Evolutionary conservation across 2,113 vertebrate genomes (phyloP).

Genomic region (Colistium nudipinnis): DNA sequence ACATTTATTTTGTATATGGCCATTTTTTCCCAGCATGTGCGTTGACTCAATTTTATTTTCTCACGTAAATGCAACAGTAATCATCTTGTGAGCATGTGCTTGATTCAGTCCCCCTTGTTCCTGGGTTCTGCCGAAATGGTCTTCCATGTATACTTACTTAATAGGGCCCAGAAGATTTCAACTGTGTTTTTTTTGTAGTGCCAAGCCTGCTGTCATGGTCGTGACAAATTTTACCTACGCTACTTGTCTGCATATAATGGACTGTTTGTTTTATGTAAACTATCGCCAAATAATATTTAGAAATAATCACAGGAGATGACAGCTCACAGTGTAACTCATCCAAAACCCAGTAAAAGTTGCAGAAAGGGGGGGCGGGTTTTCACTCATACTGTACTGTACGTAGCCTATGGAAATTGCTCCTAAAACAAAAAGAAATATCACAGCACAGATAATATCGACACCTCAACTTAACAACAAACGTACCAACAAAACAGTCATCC

Average conservation of each 20-base stretch:
- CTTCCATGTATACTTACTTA: conserved; percentile 25
- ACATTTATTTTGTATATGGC: conserved; percentile 49
- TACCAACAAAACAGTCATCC: conserved; percentile 58
- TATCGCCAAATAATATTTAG: conserved; percentile 1
- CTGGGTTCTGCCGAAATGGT: conserved; percentile 26
- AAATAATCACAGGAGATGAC: conserved; percentile 6
- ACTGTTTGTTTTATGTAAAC: conserved; percentile 22
- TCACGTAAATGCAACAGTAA: conserved; percentile 24
- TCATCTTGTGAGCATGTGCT: conserved; percentile 39
- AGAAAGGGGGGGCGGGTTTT: not conserved
- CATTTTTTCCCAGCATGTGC: conserved; percentile 23
- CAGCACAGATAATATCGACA: conserved; percentile 33
- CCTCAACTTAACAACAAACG: conserved; percentile 26
- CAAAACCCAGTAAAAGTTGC: conserved; percentile 17
- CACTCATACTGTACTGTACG: conserved; percentile 12
- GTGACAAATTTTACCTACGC: conserved; percentile 31
- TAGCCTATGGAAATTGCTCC: conserved; percentile 26
- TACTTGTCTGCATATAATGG: conserved; percentile 17
- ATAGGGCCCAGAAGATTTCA: conserved; percentile 18
- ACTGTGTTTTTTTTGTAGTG: conserved; percentile 38
- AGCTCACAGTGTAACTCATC: not conserved
- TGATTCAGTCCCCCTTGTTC: conserved; percentile 48
- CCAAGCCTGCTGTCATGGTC: conserved; percentile 78
- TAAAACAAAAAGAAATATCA: conserved; percentile 18
- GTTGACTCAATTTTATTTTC: conserved; percentile 19